Evolutionary conservation across 2,797 vertebrate genomes (phyloP).

Genomic region (Enteromius treurensis): DNA sequence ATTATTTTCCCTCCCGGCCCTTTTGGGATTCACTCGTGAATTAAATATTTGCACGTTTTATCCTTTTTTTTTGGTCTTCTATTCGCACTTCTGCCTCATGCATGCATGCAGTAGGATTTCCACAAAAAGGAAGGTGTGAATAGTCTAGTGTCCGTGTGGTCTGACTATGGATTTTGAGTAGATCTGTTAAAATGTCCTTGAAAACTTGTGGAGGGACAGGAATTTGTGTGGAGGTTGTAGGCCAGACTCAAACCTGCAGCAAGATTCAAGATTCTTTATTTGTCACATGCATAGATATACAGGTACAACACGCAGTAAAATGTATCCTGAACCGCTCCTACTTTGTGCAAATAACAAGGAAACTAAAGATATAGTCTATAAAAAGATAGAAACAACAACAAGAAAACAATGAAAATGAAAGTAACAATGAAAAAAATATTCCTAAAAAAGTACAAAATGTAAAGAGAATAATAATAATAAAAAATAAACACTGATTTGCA

Average conservation of each 20-base stretch:
- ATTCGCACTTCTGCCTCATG: conserved; percentile 33
- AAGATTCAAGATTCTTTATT: no score
- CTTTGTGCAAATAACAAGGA: no score
- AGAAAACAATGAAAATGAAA: no score
- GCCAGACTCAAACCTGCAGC: not conserved
- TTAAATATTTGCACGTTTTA: conserved; percentile 64
- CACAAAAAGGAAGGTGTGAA: conserved; percentile 40
- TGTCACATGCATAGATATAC: no score
- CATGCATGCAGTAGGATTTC: conserved; percentile 32
- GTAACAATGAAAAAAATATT: no score
- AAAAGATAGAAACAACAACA: no score
- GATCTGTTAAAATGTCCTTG: conserved; percentile 21
- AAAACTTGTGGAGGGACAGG: conserved; percentile 8
- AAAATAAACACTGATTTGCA: no score
- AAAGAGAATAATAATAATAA: no score
- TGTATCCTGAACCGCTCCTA: no score
- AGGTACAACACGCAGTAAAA: no score
- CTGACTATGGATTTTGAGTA: conserved; percentile 26
- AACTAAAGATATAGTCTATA: no score
- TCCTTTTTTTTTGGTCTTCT: conserved; percentile 28
- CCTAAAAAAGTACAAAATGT: no score
- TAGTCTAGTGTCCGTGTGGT: conserved; percentile 17
- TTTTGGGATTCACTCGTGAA: conserved; percentile 64
- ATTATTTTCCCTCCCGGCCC: conserved; percentile 64
- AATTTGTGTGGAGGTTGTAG: not conserved